Evolutionary conservation across 2,888 invertebrate species (phyloP).

Genomic region (Cataglyphis cursor): DNA sequence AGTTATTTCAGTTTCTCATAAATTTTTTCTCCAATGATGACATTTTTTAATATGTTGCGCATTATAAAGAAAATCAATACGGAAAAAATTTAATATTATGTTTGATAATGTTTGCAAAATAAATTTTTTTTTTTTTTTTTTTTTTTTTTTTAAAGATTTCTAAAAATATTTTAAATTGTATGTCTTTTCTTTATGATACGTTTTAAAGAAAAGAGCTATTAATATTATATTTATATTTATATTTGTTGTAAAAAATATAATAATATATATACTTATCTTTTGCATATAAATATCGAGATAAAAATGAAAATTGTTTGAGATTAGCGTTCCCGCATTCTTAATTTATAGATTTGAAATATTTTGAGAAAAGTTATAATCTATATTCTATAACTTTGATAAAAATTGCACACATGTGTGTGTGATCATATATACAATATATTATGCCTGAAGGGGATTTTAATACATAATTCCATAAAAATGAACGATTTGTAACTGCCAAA

Average conservation of each 20-base stretch:
- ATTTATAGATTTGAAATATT: not conserved
- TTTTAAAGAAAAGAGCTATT: not conserved
- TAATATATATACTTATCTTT: not conserved
- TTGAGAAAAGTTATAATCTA: not conserved
- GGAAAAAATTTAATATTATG: not conserved
- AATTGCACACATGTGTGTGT: not conserved
- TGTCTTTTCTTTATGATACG: not conserved
- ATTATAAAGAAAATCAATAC: not conserved
- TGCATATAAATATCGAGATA: not conserved
- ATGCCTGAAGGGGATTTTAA: constrained; percentile 13
- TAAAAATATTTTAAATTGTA: not conserved
- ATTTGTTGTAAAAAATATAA: not conserved
- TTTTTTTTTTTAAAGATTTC: not conserved
- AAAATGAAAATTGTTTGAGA: not conserved
- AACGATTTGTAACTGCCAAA: constrained; percentile 35
- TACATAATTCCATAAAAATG: constrained; percentile 20
- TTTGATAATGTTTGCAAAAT: not conserved
- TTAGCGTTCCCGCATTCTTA: not conserved
- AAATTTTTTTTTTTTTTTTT: not conserved
- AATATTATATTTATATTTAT: not conserved
- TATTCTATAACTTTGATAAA: not conserved
- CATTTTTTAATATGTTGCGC: not conserved
- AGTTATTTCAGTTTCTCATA: not conserved
- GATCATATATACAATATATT: not conserved
- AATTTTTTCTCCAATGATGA: not conserved